These are phyloP conservation scores for Tetragnatha versicolor DNA, from an alignment of 1,140 invertebrate species.

Conservation along the genomic window DNA sequence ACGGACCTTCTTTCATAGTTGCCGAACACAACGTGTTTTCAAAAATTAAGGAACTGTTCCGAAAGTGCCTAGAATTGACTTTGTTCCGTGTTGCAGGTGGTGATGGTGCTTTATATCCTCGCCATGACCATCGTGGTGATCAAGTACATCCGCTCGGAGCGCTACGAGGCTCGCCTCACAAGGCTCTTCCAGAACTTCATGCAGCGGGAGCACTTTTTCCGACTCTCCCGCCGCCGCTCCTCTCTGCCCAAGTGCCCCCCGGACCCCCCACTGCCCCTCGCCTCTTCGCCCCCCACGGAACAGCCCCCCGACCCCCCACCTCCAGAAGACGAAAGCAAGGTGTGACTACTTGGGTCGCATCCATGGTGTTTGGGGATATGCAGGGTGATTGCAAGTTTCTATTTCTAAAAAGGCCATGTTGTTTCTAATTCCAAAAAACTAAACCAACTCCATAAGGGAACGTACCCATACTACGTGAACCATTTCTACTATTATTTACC, in stretches of 20 bases:
- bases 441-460: no score
- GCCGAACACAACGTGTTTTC: background rate
- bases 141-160: constrained; percentile 55
- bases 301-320: background rate
- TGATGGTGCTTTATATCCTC: constrained; percentile 37
- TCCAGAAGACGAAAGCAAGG: no score
- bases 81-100: constrained; percentile 17
- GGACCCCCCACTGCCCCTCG: background rate
- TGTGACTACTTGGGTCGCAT: no score
- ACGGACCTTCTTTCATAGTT: background rate
- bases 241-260: constrained; percentile 35
- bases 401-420: no score
- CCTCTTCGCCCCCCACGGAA: background rate
- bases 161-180: constrained; percentile 53
- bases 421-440: no score
- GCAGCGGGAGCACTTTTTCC: constrained; percentile 51
- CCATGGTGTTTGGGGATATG: no score
- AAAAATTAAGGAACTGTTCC: background rate
- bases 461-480: no score
- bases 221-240: constrained; percentile 39
- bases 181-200: constrained; percentile 52
- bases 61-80: background rate
- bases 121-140: constrained; percentile 50
- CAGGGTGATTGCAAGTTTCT: no score
- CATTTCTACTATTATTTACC: no score